These are phyloP conservation scores for Tachysurus fulvidraco DNA, from an alignment of 2,113 vertebrate species.

Conservation along the genomic window DNA sequence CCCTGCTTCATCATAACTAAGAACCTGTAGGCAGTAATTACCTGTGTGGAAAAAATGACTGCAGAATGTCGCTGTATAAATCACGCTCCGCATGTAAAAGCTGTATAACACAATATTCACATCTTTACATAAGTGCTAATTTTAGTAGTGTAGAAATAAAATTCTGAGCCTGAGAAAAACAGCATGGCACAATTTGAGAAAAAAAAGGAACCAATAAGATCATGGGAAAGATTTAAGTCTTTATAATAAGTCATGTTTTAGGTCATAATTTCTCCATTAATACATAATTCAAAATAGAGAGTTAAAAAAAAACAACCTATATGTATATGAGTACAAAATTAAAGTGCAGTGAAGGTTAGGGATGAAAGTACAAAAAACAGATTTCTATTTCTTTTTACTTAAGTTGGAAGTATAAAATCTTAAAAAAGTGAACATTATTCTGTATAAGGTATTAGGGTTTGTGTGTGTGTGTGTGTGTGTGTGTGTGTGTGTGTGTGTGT, in stretches of 20 bases:
- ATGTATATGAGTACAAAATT: not conserved
- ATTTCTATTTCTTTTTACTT: not conserved
- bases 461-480: not conserved
- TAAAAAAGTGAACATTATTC: not conserved
- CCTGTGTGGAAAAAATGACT: not conserved
- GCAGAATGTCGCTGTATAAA: not conserved
- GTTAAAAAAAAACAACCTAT: not conserved
- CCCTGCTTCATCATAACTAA: not conserved
- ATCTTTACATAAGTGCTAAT: not conserved
- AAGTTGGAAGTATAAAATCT: not conserved
- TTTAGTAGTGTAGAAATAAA: not conserved
- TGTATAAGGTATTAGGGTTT: too few relatives aligned
- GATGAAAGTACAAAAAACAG: not conserved
- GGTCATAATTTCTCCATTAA: not conserved
- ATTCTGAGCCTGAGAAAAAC: too few relatives aligned
- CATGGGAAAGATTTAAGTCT: not conserved
- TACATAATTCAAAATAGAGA: not conserved
- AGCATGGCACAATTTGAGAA: not conserved
- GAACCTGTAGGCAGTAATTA: not conserved
- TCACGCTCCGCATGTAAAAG: not conserved
- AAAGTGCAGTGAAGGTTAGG: not conserved
- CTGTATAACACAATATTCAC: not conserved
- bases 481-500: not conserved
- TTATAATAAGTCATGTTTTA: not conserved
- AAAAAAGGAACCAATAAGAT: not conserved